Evolutionary conservation across 2,797 vertebrate species (phyloP).

Genomic region (Holocentrus rufus): DNA sequence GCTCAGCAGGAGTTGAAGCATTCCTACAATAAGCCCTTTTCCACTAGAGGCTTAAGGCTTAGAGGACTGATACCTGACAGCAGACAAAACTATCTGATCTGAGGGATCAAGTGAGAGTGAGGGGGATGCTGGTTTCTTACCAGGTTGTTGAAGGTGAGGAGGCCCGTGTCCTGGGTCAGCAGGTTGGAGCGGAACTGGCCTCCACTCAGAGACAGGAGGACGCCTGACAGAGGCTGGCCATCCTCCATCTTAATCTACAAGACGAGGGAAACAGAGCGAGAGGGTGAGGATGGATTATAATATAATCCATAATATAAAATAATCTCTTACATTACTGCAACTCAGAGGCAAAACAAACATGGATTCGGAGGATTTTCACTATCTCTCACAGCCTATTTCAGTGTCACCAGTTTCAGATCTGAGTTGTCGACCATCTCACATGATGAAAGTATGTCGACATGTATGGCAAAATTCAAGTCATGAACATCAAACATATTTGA

Average conservation of each 20-base stretch:
- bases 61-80: background rate
- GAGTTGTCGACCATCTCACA: background rate
- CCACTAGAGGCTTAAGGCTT: no score
- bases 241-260: conserved; percentile 92
- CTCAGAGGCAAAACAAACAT: no score
- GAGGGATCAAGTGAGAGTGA: background rate
- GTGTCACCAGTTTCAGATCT: no score
- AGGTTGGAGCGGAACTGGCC: conserved; percentile 97
- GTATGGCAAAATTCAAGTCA: background rate
- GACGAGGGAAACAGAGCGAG: background rate
- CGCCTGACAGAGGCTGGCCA: conserved; percentile 91
- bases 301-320: no score
- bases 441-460: background rate
- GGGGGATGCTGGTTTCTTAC: conserved; percentile 71
- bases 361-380: no score
- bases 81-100: background rate
- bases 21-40: background rate
- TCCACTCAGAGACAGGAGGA: conserved; percentile 95
- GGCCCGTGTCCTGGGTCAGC: conserved; percentile 93
- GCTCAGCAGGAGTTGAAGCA: background rate
- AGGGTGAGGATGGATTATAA: background rate
- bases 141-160: conserved; percentile 96
- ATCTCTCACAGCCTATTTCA: no score
- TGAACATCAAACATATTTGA: background rate
- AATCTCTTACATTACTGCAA: no score